phyloP scores from a whole-genome alignment of 2,888 invertebrate species.

The Autographa gamma region DNA sequence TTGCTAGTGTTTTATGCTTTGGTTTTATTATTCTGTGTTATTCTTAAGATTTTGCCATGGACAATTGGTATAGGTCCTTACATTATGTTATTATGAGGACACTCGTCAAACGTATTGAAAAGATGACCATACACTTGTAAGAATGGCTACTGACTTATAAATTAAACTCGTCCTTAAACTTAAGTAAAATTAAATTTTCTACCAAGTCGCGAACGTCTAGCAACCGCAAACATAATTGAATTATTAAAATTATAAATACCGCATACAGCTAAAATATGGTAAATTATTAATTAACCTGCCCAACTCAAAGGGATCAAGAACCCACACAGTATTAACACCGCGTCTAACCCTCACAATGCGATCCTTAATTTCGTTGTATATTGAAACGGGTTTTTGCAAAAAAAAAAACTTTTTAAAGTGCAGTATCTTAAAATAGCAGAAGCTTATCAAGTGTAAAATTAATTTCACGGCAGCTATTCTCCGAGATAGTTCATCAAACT shows the following conservation, averaged over 20 bases:
- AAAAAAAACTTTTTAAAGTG: slow-evolving; percentile 46
- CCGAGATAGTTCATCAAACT: slow-evolving; percentile 77
- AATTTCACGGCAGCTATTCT: slow-evolving; percentile 72
- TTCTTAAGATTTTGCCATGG: no score
- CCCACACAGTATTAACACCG: not conserved
- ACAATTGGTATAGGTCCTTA: no score
- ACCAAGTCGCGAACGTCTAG: not conserved
- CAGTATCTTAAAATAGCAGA: slow-evolving; percentile 62
- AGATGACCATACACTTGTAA: no score
- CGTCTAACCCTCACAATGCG: slow-evolving; percentile 3
- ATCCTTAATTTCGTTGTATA: slow-evolving; percentile 41
- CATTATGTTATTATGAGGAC: no score
- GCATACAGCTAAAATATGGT: not conserved
- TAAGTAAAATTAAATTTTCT: no score
- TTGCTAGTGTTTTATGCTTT: slow-evolving; percentile 10
- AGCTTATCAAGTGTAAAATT: slow-evolving; percentile 78
- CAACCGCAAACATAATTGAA: not conserved
- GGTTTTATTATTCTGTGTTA: slow-evolving; percentile 3
- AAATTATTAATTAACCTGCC: not conserved
- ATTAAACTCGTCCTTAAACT: no score
- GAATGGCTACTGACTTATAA: no score
- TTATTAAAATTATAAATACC: not conserved
- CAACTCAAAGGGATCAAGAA: slow-evolving; percentile 2
- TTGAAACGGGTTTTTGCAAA: slow-evolving; percentile 34
- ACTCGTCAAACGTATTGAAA: no score